Evolutionary conservation across 2,113 vertebrate species (phyloP).

Genomic region (Pseudopipra pipra): DNA sequence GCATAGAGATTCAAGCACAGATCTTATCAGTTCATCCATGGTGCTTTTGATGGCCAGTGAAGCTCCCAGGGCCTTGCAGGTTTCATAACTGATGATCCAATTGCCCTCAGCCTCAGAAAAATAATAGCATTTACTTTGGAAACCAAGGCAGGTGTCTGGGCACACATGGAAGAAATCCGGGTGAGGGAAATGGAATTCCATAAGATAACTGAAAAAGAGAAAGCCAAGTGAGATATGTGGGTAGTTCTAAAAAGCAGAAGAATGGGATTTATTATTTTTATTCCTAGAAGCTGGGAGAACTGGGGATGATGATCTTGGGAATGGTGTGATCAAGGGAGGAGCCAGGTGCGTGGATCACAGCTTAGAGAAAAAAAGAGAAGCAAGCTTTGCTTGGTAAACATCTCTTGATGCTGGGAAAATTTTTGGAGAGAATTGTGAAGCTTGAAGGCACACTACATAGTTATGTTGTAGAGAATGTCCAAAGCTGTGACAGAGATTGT

Average conservation of each 20-base stretch:
- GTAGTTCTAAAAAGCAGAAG: not conserved
- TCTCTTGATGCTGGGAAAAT: not conserved
- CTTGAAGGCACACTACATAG: not conserved
- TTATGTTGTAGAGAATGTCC: not conserved
- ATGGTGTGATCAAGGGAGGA: not conserved
- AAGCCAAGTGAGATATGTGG: not conserved
- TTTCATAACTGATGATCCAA: not conserved
- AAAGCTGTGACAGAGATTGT: not conserved
- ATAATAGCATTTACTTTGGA: not conserved
- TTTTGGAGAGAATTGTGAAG: not conserved
- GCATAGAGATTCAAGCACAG: rapidly evolving
- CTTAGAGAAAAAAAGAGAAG: too few species aligned
- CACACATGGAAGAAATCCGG: not conserved
- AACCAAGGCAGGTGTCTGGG: not conserved
- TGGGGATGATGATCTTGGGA: not conserved
- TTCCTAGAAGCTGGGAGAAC: not conserved
- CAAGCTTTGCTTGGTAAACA: not conserved
- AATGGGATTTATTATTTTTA: not conserved
- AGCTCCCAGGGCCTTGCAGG: not conserved
- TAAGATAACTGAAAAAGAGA: not conserved
- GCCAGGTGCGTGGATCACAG: not conserved
- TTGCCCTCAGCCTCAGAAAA: not conserved
- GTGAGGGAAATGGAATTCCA: rapidly evolving
- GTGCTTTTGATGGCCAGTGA: not conserved
- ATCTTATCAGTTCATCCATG: not conserved